These are phyloP conservation scores for Lypha dubia DNA, from an alignment of 2,888 invertebrate genomes.

Conservation along the genomic window DNA sequence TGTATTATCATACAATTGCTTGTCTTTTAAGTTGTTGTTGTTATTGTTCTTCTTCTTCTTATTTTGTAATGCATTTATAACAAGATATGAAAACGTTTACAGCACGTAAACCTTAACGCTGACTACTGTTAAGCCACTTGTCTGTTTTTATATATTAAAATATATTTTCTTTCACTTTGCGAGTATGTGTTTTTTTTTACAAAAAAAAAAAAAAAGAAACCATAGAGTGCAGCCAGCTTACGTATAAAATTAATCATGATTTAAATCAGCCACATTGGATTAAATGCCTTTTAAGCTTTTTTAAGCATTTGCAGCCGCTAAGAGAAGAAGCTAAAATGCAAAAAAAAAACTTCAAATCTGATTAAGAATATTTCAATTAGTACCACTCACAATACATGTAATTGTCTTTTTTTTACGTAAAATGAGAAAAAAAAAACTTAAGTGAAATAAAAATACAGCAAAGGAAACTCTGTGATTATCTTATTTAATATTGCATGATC, in stretches of 20 bases:
- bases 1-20: too few species aligned
- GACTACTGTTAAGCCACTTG: conserved; percentile 71
- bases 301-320: conserved; percentile 22
- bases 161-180: conserved; percentile 20
- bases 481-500: conserved; percentile 12
- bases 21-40: too few species aligned
- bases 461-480: background rate
- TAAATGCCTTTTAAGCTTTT: conserved; percentile 49
- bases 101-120: conserved; percentile 71
- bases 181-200: conserved; percentile 3
- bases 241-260: conserved; percentile 53
- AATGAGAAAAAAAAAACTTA: background rate
- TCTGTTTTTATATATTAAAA: conserved; percentile 13
- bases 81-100: conserved; percentile 66
- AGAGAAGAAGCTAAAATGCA: background rate
- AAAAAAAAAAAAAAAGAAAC: too few species aligned
- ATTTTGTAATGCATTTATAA: conserved; percentile 66
- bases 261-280: conserved; percentile 58
- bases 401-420: conserved; percentile 32
- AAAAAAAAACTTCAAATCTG: conserved; percentile 57
- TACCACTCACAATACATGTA: conserved; percentile 68
- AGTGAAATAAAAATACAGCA: too few species aligned
- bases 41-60: too few species aligned
- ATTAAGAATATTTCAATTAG: conserved; percentile 73
- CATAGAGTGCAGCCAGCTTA: conserved; percentile 4